Conservation (phyloP, 2,888 invertebrate genomes). For the Lasioglossum villosulum region DNA sequence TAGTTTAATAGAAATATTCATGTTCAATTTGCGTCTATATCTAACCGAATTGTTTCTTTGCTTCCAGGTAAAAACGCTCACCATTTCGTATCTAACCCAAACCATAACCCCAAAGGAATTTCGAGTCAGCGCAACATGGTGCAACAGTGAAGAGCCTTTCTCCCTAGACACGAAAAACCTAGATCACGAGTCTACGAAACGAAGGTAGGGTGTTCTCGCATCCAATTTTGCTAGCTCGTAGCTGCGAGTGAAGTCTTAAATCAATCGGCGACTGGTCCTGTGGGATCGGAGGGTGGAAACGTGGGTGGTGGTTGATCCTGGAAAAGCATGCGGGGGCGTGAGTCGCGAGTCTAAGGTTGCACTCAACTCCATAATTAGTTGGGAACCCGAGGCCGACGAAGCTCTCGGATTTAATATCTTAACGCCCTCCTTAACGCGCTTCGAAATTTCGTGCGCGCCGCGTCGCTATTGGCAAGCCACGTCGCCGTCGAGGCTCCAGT, state of each 20-base stretch:
- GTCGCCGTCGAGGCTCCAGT: slow-evolving; percentile 60
- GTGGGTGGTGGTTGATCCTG: slow-evolving; percentile 18
- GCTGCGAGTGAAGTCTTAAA: slow-evolving; percentile 81
- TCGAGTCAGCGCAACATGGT: no score
- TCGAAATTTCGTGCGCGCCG: slow-evolving; percentile 72
- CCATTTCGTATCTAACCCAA: not conserved
- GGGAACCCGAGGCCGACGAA: slow-evolving; percentile 74
- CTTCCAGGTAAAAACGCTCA: slow-evolving; percentile 71
- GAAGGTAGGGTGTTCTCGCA: slow-evolving; percentile 73
- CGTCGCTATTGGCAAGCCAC: slow-evolving; percentile 72
- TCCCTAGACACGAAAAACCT: not conserved
- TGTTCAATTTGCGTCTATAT: no score
- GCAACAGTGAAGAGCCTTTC: not conserved
- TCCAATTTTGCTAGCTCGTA: slow-evolving; percentile 78
- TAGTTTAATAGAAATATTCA: not conserved
- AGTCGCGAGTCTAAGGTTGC: slow-evolving; percentile 73
- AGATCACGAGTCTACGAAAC: slow-evolving; percentile 18
- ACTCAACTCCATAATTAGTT: slow-evolving; percentile 80
- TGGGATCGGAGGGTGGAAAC: slow-evolving; percentile 14
- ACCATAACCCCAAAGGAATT: not conserved
- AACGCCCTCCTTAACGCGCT: slow-evolving; percentile 78
- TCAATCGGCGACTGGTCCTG: slow-evolving; percentile 76
- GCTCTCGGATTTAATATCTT: slow-evolving; percentile 80
- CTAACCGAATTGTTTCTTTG: slow-evolving; percentile 29
- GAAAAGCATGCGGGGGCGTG: slow-evolving; percentile 26